Conservation (phyloP, 2,797 vertebrate genomes). For the Remorina albescens region DNA sequence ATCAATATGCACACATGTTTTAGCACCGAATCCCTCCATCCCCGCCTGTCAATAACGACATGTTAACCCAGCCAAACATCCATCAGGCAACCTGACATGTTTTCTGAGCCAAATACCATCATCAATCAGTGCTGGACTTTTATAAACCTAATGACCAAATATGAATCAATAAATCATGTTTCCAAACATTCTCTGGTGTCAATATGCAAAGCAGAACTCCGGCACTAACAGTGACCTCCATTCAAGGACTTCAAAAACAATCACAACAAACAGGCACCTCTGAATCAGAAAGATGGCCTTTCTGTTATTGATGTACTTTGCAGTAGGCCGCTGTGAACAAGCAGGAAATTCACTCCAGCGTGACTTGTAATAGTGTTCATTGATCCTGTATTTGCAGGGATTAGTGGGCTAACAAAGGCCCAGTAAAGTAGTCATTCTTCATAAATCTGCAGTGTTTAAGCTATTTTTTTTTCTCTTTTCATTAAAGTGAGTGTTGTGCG, state of each 20-base stretch:
- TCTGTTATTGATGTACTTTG: conserved; percentile 44
- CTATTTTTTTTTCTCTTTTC: conserved; percentile 30
- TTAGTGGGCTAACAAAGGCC: conserved; percentile 43
- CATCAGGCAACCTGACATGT: conserved; percentile 64
- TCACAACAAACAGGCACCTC: conserved; percentile 32
- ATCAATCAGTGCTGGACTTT: conserved; percentile 72
- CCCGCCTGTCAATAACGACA: conserved; percentile 69
- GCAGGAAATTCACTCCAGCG: conserved; percentile 47
- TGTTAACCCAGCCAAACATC: conserved; percentile 60
- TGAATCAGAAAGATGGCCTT: conserved; percentile 26
- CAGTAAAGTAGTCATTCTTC: conserved; percentile 27
- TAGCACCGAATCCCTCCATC: conserved; percentile 58
- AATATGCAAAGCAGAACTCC: conserved; percentile 54
- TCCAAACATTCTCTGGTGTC: conserved; percentile 57
- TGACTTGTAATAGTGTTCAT: conserved; percentile 48
- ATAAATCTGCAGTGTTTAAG: conserved; percentile 43
- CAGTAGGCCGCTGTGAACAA: conserved; percentile 34
- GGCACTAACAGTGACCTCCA: conserved; percentile 58
- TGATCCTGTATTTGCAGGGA: conserved; percentile 49
- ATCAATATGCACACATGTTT: conserved; percentile 77
- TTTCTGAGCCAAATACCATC: conserved; percentile 54
- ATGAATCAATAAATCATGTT: conserved; percentile 77
- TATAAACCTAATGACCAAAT: conserved; percentile 59
- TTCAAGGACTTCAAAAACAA: conserved; percentile 59
- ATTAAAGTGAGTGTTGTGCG: conserved; percentile 22